These are phyloP conservation scores for Caenorhabditis uteleia DNA, from an alignment of 2,888 invertebrate genomes.

Conservation along the genomic window DNA sequence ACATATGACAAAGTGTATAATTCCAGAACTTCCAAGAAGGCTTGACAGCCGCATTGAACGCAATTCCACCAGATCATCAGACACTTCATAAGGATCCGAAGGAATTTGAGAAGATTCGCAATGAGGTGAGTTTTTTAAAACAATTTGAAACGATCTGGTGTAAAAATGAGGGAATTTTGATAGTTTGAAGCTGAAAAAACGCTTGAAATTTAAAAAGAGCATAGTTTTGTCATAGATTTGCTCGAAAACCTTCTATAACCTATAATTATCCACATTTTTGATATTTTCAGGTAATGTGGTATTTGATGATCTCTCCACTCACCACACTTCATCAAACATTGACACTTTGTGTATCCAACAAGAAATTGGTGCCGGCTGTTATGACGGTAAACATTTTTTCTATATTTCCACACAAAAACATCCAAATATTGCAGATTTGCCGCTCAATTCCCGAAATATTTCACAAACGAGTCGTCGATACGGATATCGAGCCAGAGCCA, in stretches of 20 bases:
- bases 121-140: neutral
- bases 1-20: too few relatives aligned
- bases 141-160: conserved; percentile 4
- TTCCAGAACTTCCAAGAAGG: conserved; percentile 10
- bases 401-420: too few relatives aligned
- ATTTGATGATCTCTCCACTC: conserved; percentile 18
- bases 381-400: too few relatives aligned
- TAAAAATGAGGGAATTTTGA: neutral
- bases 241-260: too few relatives aligned
- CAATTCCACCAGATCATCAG: conserved; percentile 13
- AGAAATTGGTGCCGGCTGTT: conserved; percentile 15
- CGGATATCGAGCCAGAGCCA: too few relatives aligned
- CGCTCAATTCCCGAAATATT: conserved; percentile 11
- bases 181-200: too few relatives aligned
- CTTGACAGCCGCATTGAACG: conserved; percentile 18
- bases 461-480: too few relatives aligned
- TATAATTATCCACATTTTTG: too few relatives aligned
- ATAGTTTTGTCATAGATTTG: too few relatives aligned
- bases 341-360: conserved; percentile 14
- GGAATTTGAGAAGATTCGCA: conserved; percentile 7
- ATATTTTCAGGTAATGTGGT: conserved; percentile 26
- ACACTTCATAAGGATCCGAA: conserved; percentile 10
- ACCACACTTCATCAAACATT: conserved; percentile 19
- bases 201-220: too few relatives aligned
- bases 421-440: conserved; percentile 13